Base-by-base conservation (phyloP, 92 coral and sea anemone species). In the Pocillopora grandis region DNA sequence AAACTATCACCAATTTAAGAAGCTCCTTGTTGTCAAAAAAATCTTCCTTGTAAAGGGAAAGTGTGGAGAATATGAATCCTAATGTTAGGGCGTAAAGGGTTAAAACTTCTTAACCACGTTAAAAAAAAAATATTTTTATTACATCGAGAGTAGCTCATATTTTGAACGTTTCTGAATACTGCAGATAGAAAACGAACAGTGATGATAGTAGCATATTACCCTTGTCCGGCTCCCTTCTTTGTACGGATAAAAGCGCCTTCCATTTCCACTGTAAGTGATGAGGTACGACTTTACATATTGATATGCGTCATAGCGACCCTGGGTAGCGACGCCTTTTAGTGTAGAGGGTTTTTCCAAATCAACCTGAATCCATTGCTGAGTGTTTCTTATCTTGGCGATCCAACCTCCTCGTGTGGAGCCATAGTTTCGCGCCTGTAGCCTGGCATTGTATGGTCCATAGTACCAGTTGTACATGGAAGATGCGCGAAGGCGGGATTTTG, bases 251-350 rank as follows among this genome's bases (percentile, higher is more conserved):
- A 86, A 90, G 10, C 48, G 78, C 23, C 85, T 76, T 59, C 90
- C 92, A 21, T 81, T 80, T 33, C 62, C 55, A 69, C 92, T 90
- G 85, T 76, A 86, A 15, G 80, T 65, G 9, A 90, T 2, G 21
- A 84, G 27, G 80, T 86, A 90, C 15, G 87, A 86, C 67, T 78
- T 90, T 10, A 90, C 88, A 76, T 84, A 81, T 36, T 90, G 87
- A 35, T 82, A 77, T 31, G 92, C 87, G 68, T 90, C 92, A 76
- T 63, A 82, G 17, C 92, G 92, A 48, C 92, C 92, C 73, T 90
- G 90, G 18, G 88, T 90, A 35, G 92, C 92, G 37, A 90, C 62
- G 6, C 87, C 92, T 63, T 90, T 90, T 12, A 90, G 64, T 1
- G 74, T 76, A n/a, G 90, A 78, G n/a, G 60, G 48, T 71, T 73